phyloP scores from a whole-genome alignment of 2,888 invertebrate species.

The Steromphala cineraria region DNA sequence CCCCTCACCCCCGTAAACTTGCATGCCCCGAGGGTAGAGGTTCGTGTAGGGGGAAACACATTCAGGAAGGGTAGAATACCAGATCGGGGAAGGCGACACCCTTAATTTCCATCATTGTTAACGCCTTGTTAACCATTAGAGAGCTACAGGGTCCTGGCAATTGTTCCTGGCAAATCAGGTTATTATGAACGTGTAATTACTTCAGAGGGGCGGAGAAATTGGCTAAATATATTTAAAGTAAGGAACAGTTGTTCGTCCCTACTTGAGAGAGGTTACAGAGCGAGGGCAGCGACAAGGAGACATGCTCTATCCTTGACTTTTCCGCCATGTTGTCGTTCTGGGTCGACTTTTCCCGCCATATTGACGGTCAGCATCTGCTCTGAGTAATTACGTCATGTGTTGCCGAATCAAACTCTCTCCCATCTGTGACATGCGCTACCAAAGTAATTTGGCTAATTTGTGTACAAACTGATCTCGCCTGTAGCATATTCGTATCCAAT shows the following conservation, averaged over 20 bases:
- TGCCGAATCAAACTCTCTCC: not conserved
- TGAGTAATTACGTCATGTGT: not conserved
- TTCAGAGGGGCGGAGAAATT: not conserved
- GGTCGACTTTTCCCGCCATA: not conserved
- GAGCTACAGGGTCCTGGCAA: not conserved
- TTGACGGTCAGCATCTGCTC: not conserved
- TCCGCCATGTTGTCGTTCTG: not conserved
- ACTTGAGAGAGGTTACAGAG: not conserved
- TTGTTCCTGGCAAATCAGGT: not conserved
- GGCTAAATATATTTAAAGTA: not conserved
- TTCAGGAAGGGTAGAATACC: not conserved
- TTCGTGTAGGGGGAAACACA: not conserved
- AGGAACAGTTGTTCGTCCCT: not conserved
- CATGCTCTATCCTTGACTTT: not conserved
- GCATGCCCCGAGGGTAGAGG: not conserved
- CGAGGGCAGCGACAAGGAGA: not conserved
- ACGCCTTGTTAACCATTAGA: not conserved
- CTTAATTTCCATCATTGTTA: not conserved
- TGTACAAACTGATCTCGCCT: too few relatives aligned
- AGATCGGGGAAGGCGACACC: not conserved
- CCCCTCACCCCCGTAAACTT: not conserved
- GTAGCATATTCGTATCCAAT: too few relatives aligned
- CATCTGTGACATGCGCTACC: not conserved
- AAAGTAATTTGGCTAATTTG: too few relatives aligned
- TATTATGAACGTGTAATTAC: not conserved